Evolutionary conservation across 1,140 invertebrate genomes (phyloP), one percentile per base, ranked within the genome.

Genomic region (Heterodera schachtii): DNA sequence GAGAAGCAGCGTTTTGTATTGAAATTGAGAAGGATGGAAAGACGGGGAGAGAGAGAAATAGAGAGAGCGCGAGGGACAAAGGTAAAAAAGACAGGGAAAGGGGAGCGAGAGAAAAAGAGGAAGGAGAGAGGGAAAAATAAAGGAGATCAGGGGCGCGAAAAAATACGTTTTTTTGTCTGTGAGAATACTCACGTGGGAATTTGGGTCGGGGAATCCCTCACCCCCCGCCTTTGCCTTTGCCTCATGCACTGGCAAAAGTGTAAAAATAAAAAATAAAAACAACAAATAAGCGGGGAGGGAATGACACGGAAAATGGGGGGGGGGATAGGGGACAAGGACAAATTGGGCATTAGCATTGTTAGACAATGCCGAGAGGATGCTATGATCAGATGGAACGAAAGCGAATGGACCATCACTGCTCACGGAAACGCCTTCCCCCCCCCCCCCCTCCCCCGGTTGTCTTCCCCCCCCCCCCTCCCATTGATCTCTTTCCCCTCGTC

Each of bases 151-250:
- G n/a, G n/a, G n/a, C n/a, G n/a, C 47, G 47, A 49, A 49, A 49
- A 49, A 6, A 49, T 4, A 49, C 9, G 47, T 9, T 6, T 49
- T 49, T 49, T 49, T 9, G 4, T 49, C 47, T 60, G 57, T 11
- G 57, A 60, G 19, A 4, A 16, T 71, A 1, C 8, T n/a, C 31
- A 3, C 69, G 69, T 71, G 69, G 11, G 69, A 71, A 71, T 43
- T 41, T n/a, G 66, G 69, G 41, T 8, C 69, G 69, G 69, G 69
- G 69, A 71, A 8, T 71, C 69, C 69, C 69, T 19, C 44, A 11
- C 57, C 13, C 57, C 57, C 57, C 57, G 3, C 3, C 57, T 7
- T 7, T 16, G 1, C 57, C 57, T 16, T 16, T 49, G 47, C 57
- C 57, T 7, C 57, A 11, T 41, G n/a, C 31, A 11, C 19, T 31